Evolutionary conservation across 2,888 invertebrate genomes (phyloP).

Genomic region (Biston stratarius): DNA sequence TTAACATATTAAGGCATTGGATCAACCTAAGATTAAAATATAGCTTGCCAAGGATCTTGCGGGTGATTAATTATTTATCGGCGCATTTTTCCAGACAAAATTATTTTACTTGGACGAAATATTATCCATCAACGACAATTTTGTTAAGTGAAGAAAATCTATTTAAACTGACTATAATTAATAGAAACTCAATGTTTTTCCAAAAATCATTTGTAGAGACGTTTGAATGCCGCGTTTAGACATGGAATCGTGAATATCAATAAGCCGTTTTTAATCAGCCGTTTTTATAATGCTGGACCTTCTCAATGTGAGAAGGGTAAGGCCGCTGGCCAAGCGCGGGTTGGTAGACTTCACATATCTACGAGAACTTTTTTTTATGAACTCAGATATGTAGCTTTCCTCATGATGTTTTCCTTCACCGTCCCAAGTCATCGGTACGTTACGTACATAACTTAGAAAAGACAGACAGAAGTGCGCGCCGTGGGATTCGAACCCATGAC

Average conservation of each 20-base stretch:
- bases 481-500: no score
- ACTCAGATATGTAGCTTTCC: no score
- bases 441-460: no score
- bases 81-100: conserved; percentile 4
- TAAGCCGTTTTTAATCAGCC: no score
- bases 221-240: neutral
- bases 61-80: conserved; percentile 17
- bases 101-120: conserved; percentile 1
- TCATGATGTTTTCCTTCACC: no score
- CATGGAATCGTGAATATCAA: neutral
- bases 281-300: neutral
- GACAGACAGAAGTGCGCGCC: no score
- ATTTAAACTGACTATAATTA: neutral
- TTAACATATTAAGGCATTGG: conserved; percentile 27
- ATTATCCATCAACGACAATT: neutral
- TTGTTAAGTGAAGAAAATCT: neutral
- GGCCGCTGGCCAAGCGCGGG: no score
- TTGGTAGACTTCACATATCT: no score
- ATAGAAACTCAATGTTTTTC: no score
- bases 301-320: no score
- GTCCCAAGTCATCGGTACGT: no score
- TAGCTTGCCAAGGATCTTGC: conserved; percentile 25
- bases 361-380: no score
- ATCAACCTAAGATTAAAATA: conserved; percentile 17
- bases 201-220: neutral